phyloP scores from a whole-genome alignment of 2,113 vertebrate genomes.

The Ceyx melanurus region DNA sequence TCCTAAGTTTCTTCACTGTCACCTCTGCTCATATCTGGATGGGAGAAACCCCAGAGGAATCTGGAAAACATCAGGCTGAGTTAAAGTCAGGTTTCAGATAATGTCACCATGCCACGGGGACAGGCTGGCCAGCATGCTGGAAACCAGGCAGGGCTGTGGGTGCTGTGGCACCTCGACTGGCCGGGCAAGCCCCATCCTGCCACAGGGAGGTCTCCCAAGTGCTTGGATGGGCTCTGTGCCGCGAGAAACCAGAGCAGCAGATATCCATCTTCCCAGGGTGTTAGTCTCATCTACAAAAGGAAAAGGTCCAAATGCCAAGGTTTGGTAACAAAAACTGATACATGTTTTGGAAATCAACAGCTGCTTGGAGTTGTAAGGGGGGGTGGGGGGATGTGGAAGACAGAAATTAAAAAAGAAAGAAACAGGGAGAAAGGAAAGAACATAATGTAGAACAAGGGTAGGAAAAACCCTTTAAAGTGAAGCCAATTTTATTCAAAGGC shows the following conservation, averaged over 20 bases:
- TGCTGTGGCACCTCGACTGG: fast-evolving
- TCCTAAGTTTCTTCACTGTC: neutral
- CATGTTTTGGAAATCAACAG: neutral
- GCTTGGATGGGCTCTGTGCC: fast-evolving
- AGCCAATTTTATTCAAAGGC: slow-evolving; percentile 63
- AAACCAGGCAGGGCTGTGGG: neutral
- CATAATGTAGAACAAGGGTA: slow-evolving; percentile 37
- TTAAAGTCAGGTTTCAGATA: neutral
- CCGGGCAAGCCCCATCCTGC: neutral
- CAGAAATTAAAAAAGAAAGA: slow-evolving; percentile 4
- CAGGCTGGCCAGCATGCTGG: neutral
- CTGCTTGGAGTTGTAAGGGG: slow-evolving; percentile 9
- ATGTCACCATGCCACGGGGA: fast-evolving
- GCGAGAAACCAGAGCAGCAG: neutral
- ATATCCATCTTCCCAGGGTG: neutral
- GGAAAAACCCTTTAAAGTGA: slow-evolving; percentile 61
- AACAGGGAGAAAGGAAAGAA: slow-evolving; percentile 48
- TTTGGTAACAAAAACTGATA: neutral
- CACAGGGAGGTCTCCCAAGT: neutral
- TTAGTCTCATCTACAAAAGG: slow-evolving; percentile 1
- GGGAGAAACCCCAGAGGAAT: neutral
- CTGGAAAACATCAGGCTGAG: neutral
- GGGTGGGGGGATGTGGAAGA: neutral
- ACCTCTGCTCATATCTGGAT: neutral
- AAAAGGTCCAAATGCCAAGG: neutral